A percentile compares a stretch with the other conserved stretches of the same genome.
Evolutionary conservation across 2,888 invertebrate species (phyloP).

Genomic region (Tetragnatha montana): DNA sequence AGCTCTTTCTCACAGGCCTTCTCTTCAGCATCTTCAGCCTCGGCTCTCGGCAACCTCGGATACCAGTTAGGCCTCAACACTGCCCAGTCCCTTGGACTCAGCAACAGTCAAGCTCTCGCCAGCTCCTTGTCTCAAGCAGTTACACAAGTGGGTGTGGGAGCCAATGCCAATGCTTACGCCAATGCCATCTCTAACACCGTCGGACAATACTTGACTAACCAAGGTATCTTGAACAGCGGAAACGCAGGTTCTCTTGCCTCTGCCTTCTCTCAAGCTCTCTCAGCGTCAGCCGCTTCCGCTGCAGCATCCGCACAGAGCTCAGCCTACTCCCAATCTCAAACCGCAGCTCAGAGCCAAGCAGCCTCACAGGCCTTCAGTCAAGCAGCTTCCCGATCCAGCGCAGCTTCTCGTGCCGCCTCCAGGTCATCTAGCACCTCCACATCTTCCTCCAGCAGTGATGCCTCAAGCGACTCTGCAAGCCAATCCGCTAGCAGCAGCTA

Average conservation of each 20-base stretch:
- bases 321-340: neutral
- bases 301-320: neutral
- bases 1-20: constrained; percentile 31
- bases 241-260: constrained; percentile 29
- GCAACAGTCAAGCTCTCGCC: constrained; percentile 11
- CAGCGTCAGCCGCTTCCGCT: neutral
- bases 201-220: neutral
- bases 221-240: neutral
- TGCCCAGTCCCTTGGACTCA: constrained; percentile 9
- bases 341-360: constrained; percentile 5
- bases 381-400: constrained; percentile 16
- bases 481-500: neutral
- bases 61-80: neutral
- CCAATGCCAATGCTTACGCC: constrained; percentile 25
- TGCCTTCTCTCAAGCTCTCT: constrained; percentile 10
- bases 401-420: neutral
- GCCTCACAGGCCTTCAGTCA: constrained; percentile 10
- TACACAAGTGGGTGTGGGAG: constrained; percentile 6
- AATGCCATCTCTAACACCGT: constrained; percentile 22
- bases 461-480: neutral
- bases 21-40: constrained; percentile 26
- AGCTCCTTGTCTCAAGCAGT: constrained; percentile 14
- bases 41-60: neutral
- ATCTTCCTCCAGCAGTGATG: neutral
- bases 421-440: neutral